Base-by-base conservation (phyloP, 1,140 invertebrate species). In the Cherax quadricarinatus region DNA sequence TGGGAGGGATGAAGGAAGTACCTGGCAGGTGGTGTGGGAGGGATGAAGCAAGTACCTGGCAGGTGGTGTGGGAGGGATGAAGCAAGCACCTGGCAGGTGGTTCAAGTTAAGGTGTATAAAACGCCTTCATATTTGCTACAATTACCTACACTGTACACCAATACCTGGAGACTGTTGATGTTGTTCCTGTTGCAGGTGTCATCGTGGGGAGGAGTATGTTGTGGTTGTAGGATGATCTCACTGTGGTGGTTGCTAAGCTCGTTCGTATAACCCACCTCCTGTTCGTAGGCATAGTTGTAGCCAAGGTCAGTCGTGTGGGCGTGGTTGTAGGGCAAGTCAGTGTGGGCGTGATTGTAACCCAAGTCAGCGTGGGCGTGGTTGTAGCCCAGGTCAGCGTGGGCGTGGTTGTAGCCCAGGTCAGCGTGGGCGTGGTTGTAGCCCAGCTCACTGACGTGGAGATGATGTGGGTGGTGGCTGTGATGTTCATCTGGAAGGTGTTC, bases 401-500 rank as follows among this genome's bases (percentile, higher is more conserved):
- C 24, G 79, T 73, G 21, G 70, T 73, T 73, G 70, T 73, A 73
- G 83, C 21, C 60, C 57, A 70, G 9, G 83, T 70, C 60, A 48
- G 66, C 4, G 82, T 30, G 66, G 73, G 89, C 51, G 16, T 91
- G 66, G 89, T 85, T 51, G 41, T 30, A 57, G 66, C 30, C 73
- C 49, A 48, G 60, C 16, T 82, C 79, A 70, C 79, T 60, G 78
- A 24, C 62, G 83, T 41, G 60, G 62, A 48, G 60, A 21, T 83
- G 60, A 53, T 88, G 81, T 60, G 62, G 48, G 86, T 79, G 73
- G 57, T 85, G 30, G 83, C 57, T n/a, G 48, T 53, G 49, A 12
- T 85, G 82, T 82, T 79, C 82, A 70, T 91, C 89, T n/a, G 89
- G 89, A 9, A 91, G 70, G 82, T 85, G 82, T 30, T 91, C 89